These are phyloP conservation scores for Babylonia areolata DNA, from an alignment of 1,140 invertebrate species.

Conservation along the genomic window DNA sequence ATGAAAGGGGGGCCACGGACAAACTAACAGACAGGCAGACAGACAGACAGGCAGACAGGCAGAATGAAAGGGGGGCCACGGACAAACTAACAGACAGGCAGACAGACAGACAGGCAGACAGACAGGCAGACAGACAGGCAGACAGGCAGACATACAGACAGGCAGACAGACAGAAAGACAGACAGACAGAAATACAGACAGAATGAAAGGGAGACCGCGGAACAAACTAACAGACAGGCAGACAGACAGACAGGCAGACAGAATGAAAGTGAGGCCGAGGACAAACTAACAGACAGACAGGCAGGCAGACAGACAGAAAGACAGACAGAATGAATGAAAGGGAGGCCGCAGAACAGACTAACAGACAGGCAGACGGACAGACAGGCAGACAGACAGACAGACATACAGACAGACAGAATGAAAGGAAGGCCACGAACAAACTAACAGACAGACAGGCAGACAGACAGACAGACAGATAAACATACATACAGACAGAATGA, in stretches of 20 bases:
- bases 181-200: neutral
- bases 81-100: neutral
- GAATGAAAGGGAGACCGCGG: too few relatives aligned
- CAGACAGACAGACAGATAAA: too few relatives aligned
- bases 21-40: neutral
- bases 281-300: neutral
- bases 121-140: neutral
- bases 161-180: neutral
- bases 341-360: neutral
- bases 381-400: too few relatives aligned
- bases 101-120: neutral
- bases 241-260: neutral
- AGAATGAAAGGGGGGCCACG: neutral
- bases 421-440: too few relatives aligned
- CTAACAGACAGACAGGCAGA: too few relatives aligned
- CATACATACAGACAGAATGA: too few relatives aligned
- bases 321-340: neutral
- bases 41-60: neutral
- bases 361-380: too few relatives aligned
- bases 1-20: too few relatives aligned
- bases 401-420: too few relatives aligned
- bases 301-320: neutral
- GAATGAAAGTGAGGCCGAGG: too few relatives aligned
- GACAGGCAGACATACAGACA: neutral
- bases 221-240: neutral